Base-by-base conservation (phyloP, 2,797 vertebrate species). In the Lepidocolaptes lacrymiger region DNA sequence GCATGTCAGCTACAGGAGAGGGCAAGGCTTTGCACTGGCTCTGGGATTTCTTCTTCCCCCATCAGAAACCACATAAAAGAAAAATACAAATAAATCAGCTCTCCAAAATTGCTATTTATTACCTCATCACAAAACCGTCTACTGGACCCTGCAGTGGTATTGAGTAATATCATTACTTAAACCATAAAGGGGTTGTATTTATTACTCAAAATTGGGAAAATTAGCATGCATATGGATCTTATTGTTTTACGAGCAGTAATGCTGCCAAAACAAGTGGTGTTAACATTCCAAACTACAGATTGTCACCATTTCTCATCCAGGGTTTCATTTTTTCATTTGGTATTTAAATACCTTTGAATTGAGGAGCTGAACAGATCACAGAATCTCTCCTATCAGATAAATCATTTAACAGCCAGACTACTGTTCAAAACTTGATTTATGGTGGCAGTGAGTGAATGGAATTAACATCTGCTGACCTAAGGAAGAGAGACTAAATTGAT, bases 141-240 rank as follows among this genome's bases (percentile, higher is more conserved):
- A 85, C 86, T 95, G 95, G 96, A 95, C 91, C 86, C 95, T 80
- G 88, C 80, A 95, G 94, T 95, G 91, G 83, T 87, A 95, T 90
- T 96, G 96, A 96, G 95, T 93, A 97, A 97, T 94, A 95, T 46
- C 64, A 86, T 93, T 96, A 97, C 85, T 95, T 87, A 93, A 93
- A 85, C 94, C 95, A 96, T 94, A 91, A 95, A 95, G 89, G 92
- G 85, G 67, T 66, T 90, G 80, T 93, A 94, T 89, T 96, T 93
- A 94, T 95, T 95, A 90, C 95, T 91, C 84, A 90, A 82, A 96
- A 96, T 95, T 93, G 86, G 64, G 90, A 87, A 96, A 96, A 97
- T 96, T 97, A 97, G 95, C 94, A 92, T 93, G 88, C 95, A 97
- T 91, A 95, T 95, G 95, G 95, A 97, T 95, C 95, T 76, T 85